Percentiles rank a stretch among this genome's conserved stretches.
These are phyloP conservation scores for Zele albiditarsus DNA, from an alignment of 2,888 invertebrate species.

Conservation along the genomic window DNA sequence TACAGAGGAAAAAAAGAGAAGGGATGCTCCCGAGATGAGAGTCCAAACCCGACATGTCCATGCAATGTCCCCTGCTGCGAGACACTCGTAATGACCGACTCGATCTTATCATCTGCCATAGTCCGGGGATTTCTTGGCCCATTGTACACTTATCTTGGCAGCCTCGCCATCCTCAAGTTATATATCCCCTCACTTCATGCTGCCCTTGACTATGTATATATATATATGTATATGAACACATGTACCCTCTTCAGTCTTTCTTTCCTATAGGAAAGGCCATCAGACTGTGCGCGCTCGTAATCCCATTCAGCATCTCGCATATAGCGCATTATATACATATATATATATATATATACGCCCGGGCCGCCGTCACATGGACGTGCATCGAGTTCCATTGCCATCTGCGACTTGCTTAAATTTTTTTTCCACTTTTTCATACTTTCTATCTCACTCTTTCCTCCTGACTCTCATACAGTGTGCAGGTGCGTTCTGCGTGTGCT, in stretches of 20 bases:
- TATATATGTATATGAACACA: neutral
- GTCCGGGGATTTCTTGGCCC: conserved; percentile 56
- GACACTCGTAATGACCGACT: conserved; percentile 68
- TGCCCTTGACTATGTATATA: neutral
- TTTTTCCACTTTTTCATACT: neutral
- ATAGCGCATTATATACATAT: no score
- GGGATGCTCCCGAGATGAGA: conserved; percentile 60
- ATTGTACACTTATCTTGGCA: conserved; percentile 65
- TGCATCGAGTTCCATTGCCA: conserved; percentile 3
- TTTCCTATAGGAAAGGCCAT: conserved; percentile 5
- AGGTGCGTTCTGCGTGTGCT: conserved; percentile 17
- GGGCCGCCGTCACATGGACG: conserved; percentile 8
- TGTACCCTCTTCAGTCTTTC: conserved; percentile 35
- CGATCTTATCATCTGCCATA: conserved; percentile 64
- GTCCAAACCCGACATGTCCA: conserved; percentile 66
- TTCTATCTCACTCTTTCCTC: neutral
- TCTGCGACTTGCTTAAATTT: conserved; percentile 16
- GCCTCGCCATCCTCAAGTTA: conserved; percentile 44
- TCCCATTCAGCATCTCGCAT: conserved; percentile 33
- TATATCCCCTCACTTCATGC: neutral
- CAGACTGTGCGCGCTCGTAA: conserved; percentile 26
- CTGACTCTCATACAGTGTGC: conserved; percentile 3
- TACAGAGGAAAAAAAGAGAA: conserved; percentile 44
- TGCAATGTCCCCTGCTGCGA: conserved; percentile 65
- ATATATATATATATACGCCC: neutral